Evolutionary conservation across 2,113 vertebrate genomes (phyloP).

Genomic region (Typhlomys cinereus): DNA sequence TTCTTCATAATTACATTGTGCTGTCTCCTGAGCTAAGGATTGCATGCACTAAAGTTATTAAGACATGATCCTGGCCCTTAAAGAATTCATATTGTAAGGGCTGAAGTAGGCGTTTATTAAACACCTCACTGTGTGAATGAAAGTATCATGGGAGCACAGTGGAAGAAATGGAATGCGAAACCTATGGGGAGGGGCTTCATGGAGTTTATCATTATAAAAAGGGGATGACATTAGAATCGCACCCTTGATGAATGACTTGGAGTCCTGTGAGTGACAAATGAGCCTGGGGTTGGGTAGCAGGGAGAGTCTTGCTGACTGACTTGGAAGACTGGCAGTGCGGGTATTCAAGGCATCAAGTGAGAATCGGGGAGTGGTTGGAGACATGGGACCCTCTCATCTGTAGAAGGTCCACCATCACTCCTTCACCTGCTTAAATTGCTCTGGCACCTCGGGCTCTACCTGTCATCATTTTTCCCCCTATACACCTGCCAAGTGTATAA

Average conservation of each 20-base stretch:
- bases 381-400: neutral
- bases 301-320: constrained; percentile 31
- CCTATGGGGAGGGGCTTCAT: neutral
- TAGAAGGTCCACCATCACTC: neutral
- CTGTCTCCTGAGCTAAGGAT: constrained; percentile 24
- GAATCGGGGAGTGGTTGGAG: neutral
- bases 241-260: neutral
- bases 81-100: constrained; percentile 35
- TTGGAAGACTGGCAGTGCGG: neutral
- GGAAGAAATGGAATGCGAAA: neutral
- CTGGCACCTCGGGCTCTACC: neutral
- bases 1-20: neutral
- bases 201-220: constrained; percentile 32
- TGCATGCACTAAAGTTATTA: constrained; percentile 24
- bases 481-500: constrained; percentile 25
- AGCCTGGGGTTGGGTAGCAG: too few relatives aligned
- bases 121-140: neutral
- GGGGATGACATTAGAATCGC: constrained; percentile 9
- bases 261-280: neutral
- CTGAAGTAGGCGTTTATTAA: constrained; percentile 28
- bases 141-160: neutral
- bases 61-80: constrained; percentile 32
- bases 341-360: neutral
- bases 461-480: neutral
- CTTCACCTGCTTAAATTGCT: neutral